These are phyloP conservation scores for Parasteatoda tepidariorum DNA, from an alignment of 1,140 invertebrate genomes.

Conservation along the genomic window DNA sequence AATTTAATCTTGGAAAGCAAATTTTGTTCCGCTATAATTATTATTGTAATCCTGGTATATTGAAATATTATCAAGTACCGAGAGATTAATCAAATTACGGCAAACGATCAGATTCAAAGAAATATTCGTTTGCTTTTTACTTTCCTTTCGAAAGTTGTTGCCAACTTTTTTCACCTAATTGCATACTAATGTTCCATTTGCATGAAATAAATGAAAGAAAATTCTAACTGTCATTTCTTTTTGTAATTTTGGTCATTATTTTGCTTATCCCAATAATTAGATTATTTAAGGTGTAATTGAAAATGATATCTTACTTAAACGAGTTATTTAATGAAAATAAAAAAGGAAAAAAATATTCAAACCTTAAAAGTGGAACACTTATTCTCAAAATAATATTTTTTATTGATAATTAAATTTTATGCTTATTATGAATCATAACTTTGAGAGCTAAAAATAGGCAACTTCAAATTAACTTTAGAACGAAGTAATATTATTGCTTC, in stretches of 20 bases:
- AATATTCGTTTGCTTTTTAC: neutral
- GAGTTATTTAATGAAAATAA: too few relatives aligned
- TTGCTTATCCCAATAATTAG: too few relatives aligned
- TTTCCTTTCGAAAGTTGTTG: neutral
- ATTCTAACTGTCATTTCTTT: neutral
- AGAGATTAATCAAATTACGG: constrained; percentile 29
- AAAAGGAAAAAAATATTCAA: too few relatives aligned
- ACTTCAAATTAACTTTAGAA: too few relatives aligned
- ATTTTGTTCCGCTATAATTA: constrained; percentile 1
- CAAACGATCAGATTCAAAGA: neutral
- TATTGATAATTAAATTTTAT: too few relatives aligned
- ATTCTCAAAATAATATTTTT: too few relatives aligned
- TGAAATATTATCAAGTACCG: neutral
- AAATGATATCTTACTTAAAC: too few relatives aligned
- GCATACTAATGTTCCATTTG: neutral
- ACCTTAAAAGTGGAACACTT: too few relatives aligned
- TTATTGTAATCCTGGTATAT: neutral
- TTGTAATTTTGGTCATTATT: neutral
- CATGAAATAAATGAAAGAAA: neutral
- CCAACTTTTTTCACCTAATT: constrained; percentile 3
- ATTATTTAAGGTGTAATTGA: too few relatives aligned
- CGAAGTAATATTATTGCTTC: too few relatives aligned
- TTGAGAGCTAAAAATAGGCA: too few relatives aligned
- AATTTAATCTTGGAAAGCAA: constrained; percentile 2
- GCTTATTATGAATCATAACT: too few relatives aligned